phyloP scores from a whole-genome alignment of 2,888 invertebrate species.

The Apodemia zela region DNA sequence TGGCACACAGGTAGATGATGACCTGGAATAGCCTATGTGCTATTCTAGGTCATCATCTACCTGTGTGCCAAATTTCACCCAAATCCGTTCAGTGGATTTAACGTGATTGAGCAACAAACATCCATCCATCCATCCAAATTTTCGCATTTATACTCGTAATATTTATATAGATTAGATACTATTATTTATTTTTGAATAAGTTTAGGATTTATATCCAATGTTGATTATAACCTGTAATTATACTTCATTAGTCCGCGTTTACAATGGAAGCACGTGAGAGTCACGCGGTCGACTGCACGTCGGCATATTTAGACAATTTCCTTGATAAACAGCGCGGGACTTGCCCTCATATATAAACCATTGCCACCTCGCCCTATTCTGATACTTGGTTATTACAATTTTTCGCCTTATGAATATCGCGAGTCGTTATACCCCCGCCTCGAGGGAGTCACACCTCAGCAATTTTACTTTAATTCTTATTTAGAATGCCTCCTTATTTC shows the following conservation, averaged over 20 bases:
- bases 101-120: too few relatives aligned
- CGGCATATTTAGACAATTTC: constrained; percentile 74
- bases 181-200: too few relatives aligned
- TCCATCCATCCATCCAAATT: too few relatives aligned
- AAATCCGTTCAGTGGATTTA: too few relatives aligned
- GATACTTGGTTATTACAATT: constrained; percentile 78
- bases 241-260: background rate
- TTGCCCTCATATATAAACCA: constrained; percentile 61
- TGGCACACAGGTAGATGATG: too few relatives aligned
- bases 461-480: constrained; percentile 79
- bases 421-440: constrained; percentile 55
- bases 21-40: too few relatives aligned
- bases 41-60: too few relatives aligned
- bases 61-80: too few relatives aligned
- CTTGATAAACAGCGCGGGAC: constrained; percentile 57
- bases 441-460: constrained; percentile 74
- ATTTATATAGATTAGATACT: too few relatives aligned
- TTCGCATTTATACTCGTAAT: too few relatives aligned
- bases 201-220: background rate
- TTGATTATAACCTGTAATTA: constrained; percentile 4
- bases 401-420: constrained; percentile 80
- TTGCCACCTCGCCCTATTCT: constrained; percentile 57
- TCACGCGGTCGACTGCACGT: constrained; percentile 32
- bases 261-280: constrained; percentile 21
- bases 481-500: constrained; percentile 77